Evolutionary conservation across 1,140 invertebrate genomes (phyloP).

Genomic region (Brachionus rubens): DNA sequence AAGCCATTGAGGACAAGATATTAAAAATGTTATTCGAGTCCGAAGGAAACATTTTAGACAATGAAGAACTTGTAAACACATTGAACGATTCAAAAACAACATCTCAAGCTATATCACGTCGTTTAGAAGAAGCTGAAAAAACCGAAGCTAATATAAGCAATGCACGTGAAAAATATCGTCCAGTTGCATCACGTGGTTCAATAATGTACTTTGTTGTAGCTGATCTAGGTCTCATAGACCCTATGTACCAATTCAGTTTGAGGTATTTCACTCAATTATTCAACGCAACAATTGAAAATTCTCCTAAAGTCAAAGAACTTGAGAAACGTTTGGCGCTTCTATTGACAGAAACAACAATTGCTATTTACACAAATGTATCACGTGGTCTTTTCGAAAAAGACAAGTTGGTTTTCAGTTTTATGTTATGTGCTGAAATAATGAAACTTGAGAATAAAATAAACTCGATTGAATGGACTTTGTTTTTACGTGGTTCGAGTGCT

Average conservation of each 20-base stretch:
- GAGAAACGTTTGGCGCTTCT: slow-evolving; percentile 54
- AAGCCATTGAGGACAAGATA: slow-evolving; percentile 42
- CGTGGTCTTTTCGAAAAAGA: slow-evolving; percentile 61
- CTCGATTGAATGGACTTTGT: slow-evolving; percentile 69
- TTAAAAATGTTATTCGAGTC: slow-evolving; percentile 46
- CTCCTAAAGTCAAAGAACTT: slow-evolving; percentile 54
- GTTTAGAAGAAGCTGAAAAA: slow-evolving; percentile 73
- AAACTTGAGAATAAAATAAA: slow-evolving; percentile 65
- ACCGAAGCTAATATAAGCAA: slow-evolving; percentile 63
- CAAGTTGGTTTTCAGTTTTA: slow-evolving; percentile 65
- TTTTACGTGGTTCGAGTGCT: slow-evolving; percentile 67
- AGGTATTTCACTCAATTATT: slow-evolving; percentile 72
- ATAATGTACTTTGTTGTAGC: slow-evolving; percentile 62
- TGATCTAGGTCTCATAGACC: slow-evolving; percentile 60
- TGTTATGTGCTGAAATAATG: slow-evolving; percentile 73
- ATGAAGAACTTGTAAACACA: slow-evolving; percentile 45
- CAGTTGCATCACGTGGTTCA: slow-evolving; percentile 58
- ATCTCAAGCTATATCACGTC: slow-evolving; percentile 67
- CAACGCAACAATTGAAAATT: slow-evolving; percentile 56
- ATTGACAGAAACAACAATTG: slow-evolving; percentile 62
- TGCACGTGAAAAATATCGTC: slow-evolving; percentile 53
- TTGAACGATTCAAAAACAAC: slow-evolving; percentile 69
- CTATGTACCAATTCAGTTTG: slow-evolving; percentile 68
- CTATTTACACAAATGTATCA: slow-evolving; percentile 62
- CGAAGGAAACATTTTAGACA: slow-evolving; percentile 47